Evolutionary conservation across 2,113 vertebrate species (phyloP).

Genomic region (Onychorhynchus coronatus): DNA sequence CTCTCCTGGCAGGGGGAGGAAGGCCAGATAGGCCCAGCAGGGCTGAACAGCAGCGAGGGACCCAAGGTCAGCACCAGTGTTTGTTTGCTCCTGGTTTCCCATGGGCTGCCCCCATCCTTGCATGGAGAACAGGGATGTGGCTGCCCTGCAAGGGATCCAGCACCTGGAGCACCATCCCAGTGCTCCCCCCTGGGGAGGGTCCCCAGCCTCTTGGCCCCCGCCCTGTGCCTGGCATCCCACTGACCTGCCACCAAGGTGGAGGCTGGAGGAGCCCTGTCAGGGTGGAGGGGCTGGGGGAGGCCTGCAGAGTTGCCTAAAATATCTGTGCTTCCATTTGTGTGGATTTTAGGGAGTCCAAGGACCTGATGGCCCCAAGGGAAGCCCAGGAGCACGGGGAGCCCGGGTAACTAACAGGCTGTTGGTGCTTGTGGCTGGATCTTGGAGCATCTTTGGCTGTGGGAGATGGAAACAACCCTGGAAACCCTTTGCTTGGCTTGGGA

Average conservation of each 20-base stretch:
- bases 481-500: neutral
- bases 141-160: neutral
- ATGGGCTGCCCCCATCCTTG: rapidly evolving
- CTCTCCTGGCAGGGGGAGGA: slow-evolving; percentile 76
- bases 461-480: neutral
- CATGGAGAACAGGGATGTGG: rapidly evolving
- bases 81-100: rapidly evolving
- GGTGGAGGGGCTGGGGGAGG: too few species aligned
- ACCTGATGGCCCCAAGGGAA: slow-evolving; percentile 75
- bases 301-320: neutral
- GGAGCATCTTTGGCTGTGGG: neutral
- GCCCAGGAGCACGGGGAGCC: slow-evolving; percentile 75
- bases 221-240: rapidly evolving
- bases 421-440: neutral
- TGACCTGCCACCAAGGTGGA: rapidly evolving
- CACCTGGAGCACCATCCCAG: neutral
- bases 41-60: slow-evolving; percentile 77
- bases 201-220: neutral
- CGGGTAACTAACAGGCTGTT: slow-evolving; percentile 66
- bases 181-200: neutral
- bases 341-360: slow-evolving; percentile 81
- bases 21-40: slow-evolving; percentile 77
- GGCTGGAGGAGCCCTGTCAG: neutral
- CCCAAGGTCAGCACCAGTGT: slow-evolving; percentile 74
- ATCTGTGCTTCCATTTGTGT: neutral